These are phyloP conservation scores for Dysmachus trigonus DNA, from an alignment of 2,888 invertebrate genomes.

Conservation along the genomic window DNA sequence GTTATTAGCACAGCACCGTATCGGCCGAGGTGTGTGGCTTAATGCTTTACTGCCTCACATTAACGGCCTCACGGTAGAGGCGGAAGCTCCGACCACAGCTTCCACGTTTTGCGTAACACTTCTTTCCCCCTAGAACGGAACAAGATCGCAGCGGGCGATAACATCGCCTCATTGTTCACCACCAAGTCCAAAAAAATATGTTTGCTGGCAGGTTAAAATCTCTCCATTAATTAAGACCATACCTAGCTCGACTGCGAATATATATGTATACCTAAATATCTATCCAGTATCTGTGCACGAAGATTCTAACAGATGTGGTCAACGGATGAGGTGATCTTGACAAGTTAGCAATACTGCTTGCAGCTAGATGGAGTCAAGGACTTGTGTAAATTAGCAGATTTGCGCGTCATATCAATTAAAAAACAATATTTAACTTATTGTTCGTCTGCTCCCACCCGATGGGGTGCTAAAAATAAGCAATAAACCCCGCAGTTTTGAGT, in stretches of 20 bases:
- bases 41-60: neutral
- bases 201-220: neutral
- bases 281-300: neutral
- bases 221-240: neutral
- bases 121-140: slow-evolving; percentile 19
- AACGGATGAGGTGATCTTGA: slow-evolving; percentile 23
- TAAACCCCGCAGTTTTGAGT: neutral
- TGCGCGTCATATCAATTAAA: slow-evolving; percentile 33
- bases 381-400: slow-evolving; percentile 23
- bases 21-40: neutral
- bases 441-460: slow-evolving; percentile 5
- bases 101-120: slow-evolving; percentile 17
- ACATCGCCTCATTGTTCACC: slow-evolving; percentile 42
- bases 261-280: neutral
- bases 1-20: neutral
- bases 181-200: slow-evolving; percentile 42
- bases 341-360: neutral
- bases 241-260: neutral
- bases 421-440: slow-evolving; percentile 25
- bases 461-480: neutral
- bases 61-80: neutral
- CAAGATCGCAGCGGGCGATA: slow-evolving; percentile 29
- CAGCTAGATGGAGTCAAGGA: slow-evolving; percentile 1
- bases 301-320: slow-evolving; percentile 18
- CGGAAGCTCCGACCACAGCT: slow-evolving; percentile 3